Conservation (phyloP, 2,113 vertebrate genomes). For the Boleophthalmus pectinirostris region DNA sequence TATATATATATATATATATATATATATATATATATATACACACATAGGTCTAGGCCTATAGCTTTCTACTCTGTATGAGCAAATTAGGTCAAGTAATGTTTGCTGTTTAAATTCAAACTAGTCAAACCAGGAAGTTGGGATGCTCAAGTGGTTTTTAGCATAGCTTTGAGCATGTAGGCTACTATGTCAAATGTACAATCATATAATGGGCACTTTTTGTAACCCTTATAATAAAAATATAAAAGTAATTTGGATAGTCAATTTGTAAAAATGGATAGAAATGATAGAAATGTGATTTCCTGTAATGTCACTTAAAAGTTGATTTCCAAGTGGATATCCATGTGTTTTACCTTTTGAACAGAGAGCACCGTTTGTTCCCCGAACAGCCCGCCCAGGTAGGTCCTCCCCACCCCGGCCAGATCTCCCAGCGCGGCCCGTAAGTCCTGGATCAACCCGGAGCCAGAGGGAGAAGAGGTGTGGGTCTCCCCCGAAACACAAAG, state of each 20-base stretch:
- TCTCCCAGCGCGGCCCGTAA: conserved; percentile 32
- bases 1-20: too few relatives aligned
- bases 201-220: not conserved
- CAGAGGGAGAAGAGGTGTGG: not conserved
- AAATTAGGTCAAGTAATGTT: not conserved
- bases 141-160: not conserved
- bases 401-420: conserved; percentile 45
- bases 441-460: conserved; percentile 30
- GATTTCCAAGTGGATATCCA: not conserved
- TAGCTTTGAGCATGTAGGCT: not conserved
- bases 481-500: conserved; percentile 21
- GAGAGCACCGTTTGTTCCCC: conserved; percentile 57
- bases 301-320: not conserved
- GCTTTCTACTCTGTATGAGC: not conserved
- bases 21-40: too few relatives aligned
- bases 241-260: not conserved
- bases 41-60: not conserved
- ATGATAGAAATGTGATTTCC: not conserved
- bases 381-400: conserved; percentile 45
- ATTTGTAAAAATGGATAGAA: not conserved
- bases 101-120: not conserved
- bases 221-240: not conserved
- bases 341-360: conserved; percentile 55
- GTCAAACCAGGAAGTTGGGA: not conserved
- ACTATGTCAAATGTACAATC: not conserved